These are phyloP conservation scores for Platycheirus albimanus DNA, from an alignment of 2,888 invertebrate species.

Conservation along the genomic window DNA sequence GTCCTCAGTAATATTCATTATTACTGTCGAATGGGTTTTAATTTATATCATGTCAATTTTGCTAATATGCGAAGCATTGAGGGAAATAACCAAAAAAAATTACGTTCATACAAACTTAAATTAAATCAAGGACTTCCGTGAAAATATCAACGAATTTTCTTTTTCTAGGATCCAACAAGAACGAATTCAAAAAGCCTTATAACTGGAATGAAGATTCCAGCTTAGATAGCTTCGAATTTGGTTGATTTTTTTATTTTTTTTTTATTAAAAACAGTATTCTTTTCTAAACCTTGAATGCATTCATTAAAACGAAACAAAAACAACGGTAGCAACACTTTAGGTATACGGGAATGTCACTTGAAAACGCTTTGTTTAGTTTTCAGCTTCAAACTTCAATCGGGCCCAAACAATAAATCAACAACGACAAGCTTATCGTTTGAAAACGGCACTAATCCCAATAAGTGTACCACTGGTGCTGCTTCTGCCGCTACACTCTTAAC, in stretches of 20 bases:
- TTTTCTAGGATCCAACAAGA: too few species aligned
- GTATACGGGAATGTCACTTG: too few species aligned
- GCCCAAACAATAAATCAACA: constrained; percentile 60
- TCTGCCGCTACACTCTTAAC: constrained; percentile 20
- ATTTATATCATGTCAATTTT: not conserved
- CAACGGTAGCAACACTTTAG: too few species aligned
- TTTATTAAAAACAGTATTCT: too few species aligned
- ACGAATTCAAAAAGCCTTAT: too few species aligned
- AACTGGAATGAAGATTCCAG: too few species aligned
- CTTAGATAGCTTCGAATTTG: too few species aligned
- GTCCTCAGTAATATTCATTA: not conserved
- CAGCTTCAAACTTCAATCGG: constrained; percentile 34
- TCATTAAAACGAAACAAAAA: too few species aligned
- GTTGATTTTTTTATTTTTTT: too few species aligned
- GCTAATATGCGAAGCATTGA: not conserved
- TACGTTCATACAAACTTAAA: not conserved
- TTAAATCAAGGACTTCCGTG: too few species aligned
- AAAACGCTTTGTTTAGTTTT: constrained; percentile 9
- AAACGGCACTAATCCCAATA: constrained; percentile 63
- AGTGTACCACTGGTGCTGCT: constrained; percentile 42
- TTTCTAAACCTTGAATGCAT: too few species aligned
- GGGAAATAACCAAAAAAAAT: not conserved
- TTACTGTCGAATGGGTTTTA: not conserved
- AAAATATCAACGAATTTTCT: too few species aligned
- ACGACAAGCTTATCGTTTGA: constrained; percentile 47